Percentiles rank a stretch among this genome's conserved stretches.
Evolutionary conservation across 2,888 invertebrate species (phyloP).

Genomic region (Cheilosia urbana): DNA sequence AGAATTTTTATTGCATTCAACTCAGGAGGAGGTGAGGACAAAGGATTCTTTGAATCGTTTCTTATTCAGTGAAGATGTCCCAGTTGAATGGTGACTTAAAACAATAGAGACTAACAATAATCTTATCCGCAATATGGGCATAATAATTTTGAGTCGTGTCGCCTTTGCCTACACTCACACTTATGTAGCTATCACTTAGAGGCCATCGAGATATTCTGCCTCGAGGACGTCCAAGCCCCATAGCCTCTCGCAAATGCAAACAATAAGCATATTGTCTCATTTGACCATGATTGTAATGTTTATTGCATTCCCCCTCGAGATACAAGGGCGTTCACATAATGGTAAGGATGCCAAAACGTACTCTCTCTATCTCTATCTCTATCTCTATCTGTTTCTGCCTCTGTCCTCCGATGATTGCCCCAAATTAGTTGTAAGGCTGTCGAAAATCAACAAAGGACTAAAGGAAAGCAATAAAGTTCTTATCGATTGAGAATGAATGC

Average conservation of each 20-base stretch:
- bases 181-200: background rate
- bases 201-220: conserved; percentile 16
- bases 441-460: conserved; percentile 59
- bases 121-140: background rate
- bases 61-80: conserved; percentile 8
- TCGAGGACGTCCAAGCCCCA: conserved; percentile 21
- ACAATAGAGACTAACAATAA: background rate
- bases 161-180: no score
- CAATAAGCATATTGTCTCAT: conserved; percentile 61
- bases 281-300: conserved; percentile 65
- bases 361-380: background rate
- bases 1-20: conserved; percentile 56
- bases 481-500: conserved; percentile 65
- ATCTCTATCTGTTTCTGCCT: background rate
- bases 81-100: background rate
- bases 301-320: conserved; percentile 33
- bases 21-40: conserved; percentile 10
- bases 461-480: conserved; percentile 61
- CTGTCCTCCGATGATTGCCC: background rate
- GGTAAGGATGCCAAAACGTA: conserved; percentile 31
- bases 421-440: conserved; percentile 67
- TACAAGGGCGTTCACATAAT: conserved; percentile 46
- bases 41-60: conserved; percentile 20
- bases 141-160: background rate
- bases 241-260: conserved; percentile 40